phyloP scores from a whole-genome alignment of 2,888 invertebrate species.

The Pristionchus fissidentatus region DNA sequence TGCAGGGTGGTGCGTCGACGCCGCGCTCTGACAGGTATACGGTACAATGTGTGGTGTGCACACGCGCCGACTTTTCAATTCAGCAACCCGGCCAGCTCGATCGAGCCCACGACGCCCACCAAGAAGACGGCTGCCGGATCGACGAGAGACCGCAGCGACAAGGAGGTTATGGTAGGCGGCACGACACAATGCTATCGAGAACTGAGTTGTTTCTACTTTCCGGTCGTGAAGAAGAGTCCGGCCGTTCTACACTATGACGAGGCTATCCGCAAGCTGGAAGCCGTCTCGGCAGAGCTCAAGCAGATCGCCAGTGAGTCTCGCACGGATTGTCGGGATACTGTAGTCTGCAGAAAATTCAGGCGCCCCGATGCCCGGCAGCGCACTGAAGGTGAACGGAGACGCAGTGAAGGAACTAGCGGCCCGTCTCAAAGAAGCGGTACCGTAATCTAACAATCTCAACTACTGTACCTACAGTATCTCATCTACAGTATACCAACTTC shows the following conservation, averaged over 20 bases:
- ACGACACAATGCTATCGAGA: not conserved
- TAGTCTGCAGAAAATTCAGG: not conserved
- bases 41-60: slow-evolving; percentile 1
- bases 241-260: not conserved
- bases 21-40: not conserved
- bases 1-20: no score
- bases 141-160: not conserved
- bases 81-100: not conserved
- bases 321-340: not conserved
- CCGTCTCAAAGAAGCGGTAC: not conserved
- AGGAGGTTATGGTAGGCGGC: not conserved
- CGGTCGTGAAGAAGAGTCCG: not conserved
- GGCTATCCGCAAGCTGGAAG: not conserved
- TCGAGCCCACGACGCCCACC: not conserved
- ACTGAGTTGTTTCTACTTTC: not conserved
- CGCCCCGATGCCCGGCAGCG: not conserved
- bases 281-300: not conserved
- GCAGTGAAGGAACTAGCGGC: not conserved
- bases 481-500: not conserved
- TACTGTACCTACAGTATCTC: not conserved
- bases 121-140: not conserved
- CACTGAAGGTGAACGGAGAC: not conserved
- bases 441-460: no score
- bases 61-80: not conserved
- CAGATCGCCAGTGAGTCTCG: not conserved